Conservation (phyloP, 35 echinoderm and acorn worm genomes). For the Chiridota heheva region DNA sequence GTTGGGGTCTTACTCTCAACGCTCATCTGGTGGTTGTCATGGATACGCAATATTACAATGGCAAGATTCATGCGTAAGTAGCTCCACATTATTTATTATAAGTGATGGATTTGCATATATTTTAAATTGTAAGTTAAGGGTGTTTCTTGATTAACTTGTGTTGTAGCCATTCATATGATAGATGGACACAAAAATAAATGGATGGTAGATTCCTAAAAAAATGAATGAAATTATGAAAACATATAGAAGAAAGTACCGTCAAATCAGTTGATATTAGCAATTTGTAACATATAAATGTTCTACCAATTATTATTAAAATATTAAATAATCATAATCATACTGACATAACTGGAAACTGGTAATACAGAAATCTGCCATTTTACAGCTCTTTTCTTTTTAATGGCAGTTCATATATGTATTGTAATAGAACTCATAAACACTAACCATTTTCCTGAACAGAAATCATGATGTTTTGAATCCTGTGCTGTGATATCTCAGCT, state of each 20-base stretch:
- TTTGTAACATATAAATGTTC: too few relatives aligned
- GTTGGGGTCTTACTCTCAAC: conserved; percentile 91
- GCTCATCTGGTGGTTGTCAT: conserved; percentile 96
- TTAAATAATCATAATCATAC: too few relatives aligned
- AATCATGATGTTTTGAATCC: neutral
- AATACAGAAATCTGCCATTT: too few relatives aligned
- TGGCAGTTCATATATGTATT: too few relatives aligned
- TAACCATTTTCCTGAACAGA: neutral
- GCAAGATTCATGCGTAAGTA: conserved; percentile 96
- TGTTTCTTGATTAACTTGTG: neutral
- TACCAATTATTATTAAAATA: too few relatives aligned
- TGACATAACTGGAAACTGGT: too few relatives aligned
- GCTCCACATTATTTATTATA: neutral
- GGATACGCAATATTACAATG: conserved; percentile 99
- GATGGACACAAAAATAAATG: neutral
- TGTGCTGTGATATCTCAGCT: neutral
- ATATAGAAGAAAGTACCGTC: too few relatives aligned
- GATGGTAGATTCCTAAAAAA: neutral
- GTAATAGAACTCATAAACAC: too few relatives aligned
- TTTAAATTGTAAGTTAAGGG: neutral
- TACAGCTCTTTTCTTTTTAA: too few relatives aligned
- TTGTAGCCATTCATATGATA: too few relatives aligned
- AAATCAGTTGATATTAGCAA: too few relatives aligned
- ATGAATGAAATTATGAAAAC: too few relatives aligned
- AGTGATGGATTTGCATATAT: neutral